phyloP scores from a whole-genome alignment of 2,888 invertebrate genomes.

The Galeruca laticollis region DNA sequence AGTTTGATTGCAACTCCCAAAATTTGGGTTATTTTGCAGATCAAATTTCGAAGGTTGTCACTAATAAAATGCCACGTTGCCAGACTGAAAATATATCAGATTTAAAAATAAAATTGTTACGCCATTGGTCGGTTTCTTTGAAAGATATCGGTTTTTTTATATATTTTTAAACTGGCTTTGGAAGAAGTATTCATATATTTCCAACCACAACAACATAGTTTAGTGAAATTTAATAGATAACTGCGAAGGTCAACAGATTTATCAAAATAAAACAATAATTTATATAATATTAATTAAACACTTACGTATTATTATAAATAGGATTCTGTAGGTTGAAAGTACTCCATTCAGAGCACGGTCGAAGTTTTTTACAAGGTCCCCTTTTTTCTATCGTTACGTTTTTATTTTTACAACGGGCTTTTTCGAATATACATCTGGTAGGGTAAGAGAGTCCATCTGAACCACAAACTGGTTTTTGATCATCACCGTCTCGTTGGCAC shows the following conservation, averaged over 20 bases:
- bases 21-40: too few relatives aligned
- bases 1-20: too few relatives aligned
- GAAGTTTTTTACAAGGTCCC: slow-evolving; percentile 80
- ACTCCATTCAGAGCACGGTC: slow-evolving; percentile 57
- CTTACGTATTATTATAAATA: slow-evolving; percentile 44
- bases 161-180: background rate
- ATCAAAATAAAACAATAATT: background rate
- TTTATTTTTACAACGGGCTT: slow-evolving; percentile 81
- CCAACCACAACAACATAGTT: background rate
- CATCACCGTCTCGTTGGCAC: slow-evolving; percentile 56
- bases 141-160: too few relatives aligned
- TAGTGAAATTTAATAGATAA: background rate
- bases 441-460: slow-evolving; percentile 87
- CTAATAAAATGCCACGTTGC: too few relatives aligned
- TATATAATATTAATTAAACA: background rate
- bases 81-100: too few relatives aligned
- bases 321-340: slow-evolving; percentile 48
- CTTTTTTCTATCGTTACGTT: slow-evolving; percentile 79
- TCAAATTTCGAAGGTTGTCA: too few relatives aligned
- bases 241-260: background rate
- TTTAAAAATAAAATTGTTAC: too few relatives aligned
- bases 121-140: too few relatives aligned
- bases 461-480: slow-evolving; percentile 76
- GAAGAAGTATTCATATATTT: background rate
- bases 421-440: slow-evolving; percentile 82